Base-by-base conservation (phyloP, 2,797 vertebrate species). In the Bradypodion ventrale region DNA sequence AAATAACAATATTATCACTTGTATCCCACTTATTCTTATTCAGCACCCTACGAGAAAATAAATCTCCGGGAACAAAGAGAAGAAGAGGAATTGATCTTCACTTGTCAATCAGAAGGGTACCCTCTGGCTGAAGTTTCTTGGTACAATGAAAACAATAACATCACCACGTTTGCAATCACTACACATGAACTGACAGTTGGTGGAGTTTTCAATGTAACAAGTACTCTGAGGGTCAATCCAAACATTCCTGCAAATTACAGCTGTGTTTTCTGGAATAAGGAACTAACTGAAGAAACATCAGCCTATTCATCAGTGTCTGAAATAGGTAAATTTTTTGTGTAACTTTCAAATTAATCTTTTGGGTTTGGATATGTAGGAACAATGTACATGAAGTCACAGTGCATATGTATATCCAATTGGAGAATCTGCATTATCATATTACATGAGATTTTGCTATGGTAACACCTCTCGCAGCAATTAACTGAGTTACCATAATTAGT, bases 101-200 rank as follows among this genome's bases (percentile, higher is more conserved):
- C 86, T 60, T 98, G 98, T 83, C 93, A 96, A 87, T 96, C 97
- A 74, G 91, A 95, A 87, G 97, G 97, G 5, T 97, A 96, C 83
- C 97, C 97, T 0, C 12, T 91, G 35, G 93, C 97, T 15, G 59
- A 92, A 1, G 96, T 98, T 1, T 86, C 59, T 75, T 99, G 97
- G 98, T 86, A 85, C 63, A 91, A 92, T 7, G 73, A 87, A 69
- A 87, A 80, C 42, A 87, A 82, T 0, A 59, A 42, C 9, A 23
- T 93, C 87, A 95, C 80, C 25, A 78, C n/a, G 65, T 78, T 63
- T 85, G 86, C 84, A 89, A 94, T 93, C 75, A 95, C 93, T 68
- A 94, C 93, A 46, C 63, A 93, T 19, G 91, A 7, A 0, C 68
- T 90, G 88, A 95, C 90, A 0, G 4, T 92, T 8, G 94, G 97